phyloP scores from a whole-genome alignment of 2,888 invertebrate species.

The Ommatoiulus sabulosus region DNA sequence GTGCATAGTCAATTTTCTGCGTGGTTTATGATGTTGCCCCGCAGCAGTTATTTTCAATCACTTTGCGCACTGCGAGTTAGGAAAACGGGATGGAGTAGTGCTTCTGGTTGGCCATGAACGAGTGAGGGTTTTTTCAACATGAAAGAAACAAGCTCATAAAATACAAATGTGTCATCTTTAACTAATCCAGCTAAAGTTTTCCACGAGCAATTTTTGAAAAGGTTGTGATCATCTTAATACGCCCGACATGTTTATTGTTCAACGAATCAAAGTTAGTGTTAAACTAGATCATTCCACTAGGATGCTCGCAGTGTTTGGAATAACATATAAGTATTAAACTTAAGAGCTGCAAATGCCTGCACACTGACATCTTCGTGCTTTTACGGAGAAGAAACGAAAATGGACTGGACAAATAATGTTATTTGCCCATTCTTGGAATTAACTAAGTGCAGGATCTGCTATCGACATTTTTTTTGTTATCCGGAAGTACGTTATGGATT shows the following conservation, averaged over 20 bases:
- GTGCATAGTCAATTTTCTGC: background rate
- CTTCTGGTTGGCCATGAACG: background rate
- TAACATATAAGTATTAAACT: background rate
- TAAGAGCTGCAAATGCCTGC: background rate
- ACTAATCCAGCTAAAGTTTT: background rate
- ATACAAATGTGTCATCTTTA: background rate
- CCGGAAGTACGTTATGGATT: background rate
- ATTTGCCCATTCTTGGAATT: background rate
- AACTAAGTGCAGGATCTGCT: background rate
- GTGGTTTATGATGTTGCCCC: background rate
- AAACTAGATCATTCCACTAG: background rate
- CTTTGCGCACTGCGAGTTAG: background rate
- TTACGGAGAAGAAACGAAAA: background rate
- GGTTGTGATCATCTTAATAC: background rate
- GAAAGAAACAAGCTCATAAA: background rate
- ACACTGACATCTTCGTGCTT: background rate
- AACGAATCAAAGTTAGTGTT: slow-evolving; percentile 39
- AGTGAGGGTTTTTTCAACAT: background rate
- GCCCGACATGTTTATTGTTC: background rate
- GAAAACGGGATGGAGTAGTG: background rate
- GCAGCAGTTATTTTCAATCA: background rate
- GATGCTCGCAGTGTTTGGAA: background rate
- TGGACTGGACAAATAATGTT: slow-evolving; percentile 11
- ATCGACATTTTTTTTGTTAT: slow-evolving; percentile 8
- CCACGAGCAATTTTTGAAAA: background rate